A percentile compares a stretch with the other conserved stretches of the same genome.
These are phyloP conservation scores for Oxytorus armatus DNA, from an alignment of 2,888 invertebrate genomes.

Conservation along the genomic window DNA sequence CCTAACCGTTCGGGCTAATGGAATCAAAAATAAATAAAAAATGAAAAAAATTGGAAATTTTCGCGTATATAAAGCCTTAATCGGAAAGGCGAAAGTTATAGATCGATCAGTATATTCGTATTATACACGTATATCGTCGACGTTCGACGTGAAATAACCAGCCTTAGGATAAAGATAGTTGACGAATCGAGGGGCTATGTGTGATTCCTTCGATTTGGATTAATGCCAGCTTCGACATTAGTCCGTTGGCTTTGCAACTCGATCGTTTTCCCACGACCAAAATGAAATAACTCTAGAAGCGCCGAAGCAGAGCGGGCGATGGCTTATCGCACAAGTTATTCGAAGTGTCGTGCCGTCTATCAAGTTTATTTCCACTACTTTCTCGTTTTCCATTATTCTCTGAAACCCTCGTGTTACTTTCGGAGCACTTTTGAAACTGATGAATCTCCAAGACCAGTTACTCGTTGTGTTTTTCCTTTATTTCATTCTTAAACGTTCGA, in stretches of 20 bases:
- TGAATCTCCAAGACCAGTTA: slow-evolving; percentile 18
- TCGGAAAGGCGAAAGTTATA: no score
- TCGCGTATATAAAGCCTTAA: no score
- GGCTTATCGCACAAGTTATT: slow-evolving; percentile 73
- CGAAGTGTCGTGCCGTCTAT: slow-evolving; percentile 61
- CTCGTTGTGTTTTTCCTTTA: not conserved
- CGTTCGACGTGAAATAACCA: slow-evolving; percentile 33
- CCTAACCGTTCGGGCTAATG: no score
- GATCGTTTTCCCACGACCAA: slow-evolving; percentile 55
- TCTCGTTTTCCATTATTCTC: slow-evolving; percentile 33
- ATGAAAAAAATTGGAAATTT: no score
- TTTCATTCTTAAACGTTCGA: no score
- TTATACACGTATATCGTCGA: not conserved
- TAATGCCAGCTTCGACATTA: slow-evolving; percentile 79
- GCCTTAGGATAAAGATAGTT: no score
- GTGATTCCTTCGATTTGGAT: slow-evolving; percentile 76
- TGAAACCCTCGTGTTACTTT: slow-evolving; percentile 9
- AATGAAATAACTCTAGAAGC: slow-evolving; percentile 73
- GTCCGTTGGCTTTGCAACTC: slow-evolving; percentile 75
- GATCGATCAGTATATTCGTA: no score
- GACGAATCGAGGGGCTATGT: slow-evolving; percentile 32
- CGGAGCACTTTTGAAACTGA: slow-evolving; percentile 26
- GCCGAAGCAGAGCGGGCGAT: slow-evolving; percentile 29
- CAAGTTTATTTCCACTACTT: slow-evolving; percentile 61
- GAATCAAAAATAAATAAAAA: no score